Evolutionary conservation across 2,797 vertebrate species (phyloP).

Genomic region (Manis crassicaudata): DNA sequence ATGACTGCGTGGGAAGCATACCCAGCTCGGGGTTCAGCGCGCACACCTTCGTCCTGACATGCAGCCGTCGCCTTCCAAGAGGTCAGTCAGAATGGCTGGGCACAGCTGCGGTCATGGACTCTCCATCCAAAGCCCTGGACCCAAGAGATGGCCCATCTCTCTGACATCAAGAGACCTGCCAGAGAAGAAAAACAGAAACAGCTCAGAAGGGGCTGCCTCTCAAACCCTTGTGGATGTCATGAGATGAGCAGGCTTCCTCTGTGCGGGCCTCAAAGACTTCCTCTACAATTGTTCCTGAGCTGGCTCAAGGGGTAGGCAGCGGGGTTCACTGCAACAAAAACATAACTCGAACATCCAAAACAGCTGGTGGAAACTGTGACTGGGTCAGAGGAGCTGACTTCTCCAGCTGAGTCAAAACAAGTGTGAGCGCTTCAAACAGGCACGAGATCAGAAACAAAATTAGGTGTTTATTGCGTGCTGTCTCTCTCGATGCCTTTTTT

Average conservation of each 20-base stretch:
- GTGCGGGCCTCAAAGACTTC: constrained; percentile 71
- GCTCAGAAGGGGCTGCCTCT: constrained; percentile 31
- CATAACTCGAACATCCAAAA: constrained; percentile 73
- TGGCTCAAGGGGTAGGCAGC: constrained; percentile 61
- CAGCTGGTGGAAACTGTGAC: constrained; percentile 80
- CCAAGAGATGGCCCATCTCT: neutral
- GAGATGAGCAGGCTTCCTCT: constrained; percentile 73
- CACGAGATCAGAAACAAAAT: constrained; percentile 73
- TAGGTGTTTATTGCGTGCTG: constrained; percentile 71
- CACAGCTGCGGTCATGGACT: neutral
- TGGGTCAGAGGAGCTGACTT: constrained; percentile 71
- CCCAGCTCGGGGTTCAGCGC: neutral
- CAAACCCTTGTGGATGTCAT: constrained; percentile 57
- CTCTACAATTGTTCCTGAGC: constrained; percentile 68
- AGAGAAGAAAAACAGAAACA: constrained; percentile 59
- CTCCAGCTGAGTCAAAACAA: constrained; percentile 78
- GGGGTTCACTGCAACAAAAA: constrained; percentile 76
- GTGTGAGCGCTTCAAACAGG: constrained; percentile 68
- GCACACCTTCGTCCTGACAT: neutral
- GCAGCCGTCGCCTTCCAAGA: neutral
- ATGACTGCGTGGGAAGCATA: neutral
- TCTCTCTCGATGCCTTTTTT: constrained; percentile 41
- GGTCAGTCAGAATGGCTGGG: neutral
- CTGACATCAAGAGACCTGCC: constrained; percentile 59
- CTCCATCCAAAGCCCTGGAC: neutral